Evolutionary conservation across 2,113 vertebrate genomes (phyloP).

Genomic region (Dendrocopos noguchii): DNA sequence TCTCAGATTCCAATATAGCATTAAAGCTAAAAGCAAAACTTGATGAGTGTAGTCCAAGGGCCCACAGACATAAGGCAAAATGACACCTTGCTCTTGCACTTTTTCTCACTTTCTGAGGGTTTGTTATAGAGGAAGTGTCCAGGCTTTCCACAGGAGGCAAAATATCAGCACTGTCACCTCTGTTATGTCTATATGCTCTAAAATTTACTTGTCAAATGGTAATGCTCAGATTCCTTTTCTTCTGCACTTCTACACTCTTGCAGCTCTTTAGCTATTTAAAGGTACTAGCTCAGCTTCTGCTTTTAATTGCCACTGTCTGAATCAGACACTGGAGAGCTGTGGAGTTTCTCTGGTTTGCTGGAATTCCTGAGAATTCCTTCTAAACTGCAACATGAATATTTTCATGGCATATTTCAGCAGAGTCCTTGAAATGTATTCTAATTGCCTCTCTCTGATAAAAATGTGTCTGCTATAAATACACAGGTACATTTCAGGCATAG

Average conservation of each 20-base stretch:
- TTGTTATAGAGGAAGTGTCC: neutral
- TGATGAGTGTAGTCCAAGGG: neutral
- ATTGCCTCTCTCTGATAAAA: neutral
- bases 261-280: neutral
- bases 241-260: neutral
- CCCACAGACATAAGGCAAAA: neutral
- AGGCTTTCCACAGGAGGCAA: neutral
- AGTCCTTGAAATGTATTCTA: neutral
- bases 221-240: neutral
- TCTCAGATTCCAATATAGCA: neutral
- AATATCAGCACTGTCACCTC: neutral
- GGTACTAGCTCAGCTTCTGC: neutral
- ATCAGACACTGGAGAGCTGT: neutral
- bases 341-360: neutral
- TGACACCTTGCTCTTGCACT: neutral
- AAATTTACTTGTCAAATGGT: neutral
- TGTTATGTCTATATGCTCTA: neutral
- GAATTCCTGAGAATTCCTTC: neutral
- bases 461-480: accelerated
- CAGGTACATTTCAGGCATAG: neutral
- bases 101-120: neutral
- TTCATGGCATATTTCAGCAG: neutral
- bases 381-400: neutral
- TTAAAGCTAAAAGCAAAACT: neutral
- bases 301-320: neutral